Evolutionary conservation across 2,113 vertebrate species (phyloP).

Genomic region (Nymphicus hollandicus): DNA sequence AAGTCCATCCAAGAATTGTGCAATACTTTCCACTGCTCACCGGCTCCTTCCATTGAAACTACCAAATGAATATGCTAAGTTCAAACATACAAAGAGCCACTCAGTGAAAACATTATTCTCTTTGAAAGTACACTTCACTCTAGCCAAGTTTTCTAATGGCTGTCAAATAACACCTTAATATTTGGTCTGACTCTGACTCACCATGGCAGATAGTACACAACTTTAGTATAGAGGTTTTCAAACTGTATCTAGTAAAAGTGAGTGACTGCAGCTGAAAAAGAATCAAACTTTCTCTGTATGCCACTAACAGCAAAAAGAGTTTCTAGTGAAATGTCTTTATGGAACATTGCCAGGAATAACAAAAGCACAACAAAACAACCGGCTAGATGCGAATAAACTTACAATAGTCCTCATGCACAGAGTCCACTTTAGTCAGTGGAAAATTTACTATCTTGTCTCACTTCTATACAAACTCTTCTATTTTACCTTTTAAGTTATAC

Average conservation of each 20-base stretch:
- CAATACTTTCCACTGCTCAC: not conserved
- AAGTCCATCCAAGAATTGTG: not conserved
- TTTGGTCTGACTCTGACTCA: not conserved
- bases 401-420: not conserved
- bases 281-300: not conserved
- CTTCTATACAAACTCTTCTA: not conserved
- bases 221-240: not conserved
- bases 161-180: not conserved
- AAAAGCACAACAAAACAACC: not conserved
- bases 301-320: not conserved
- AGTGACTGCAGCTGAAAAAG: not conserved
- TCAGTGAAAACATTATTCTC: not conserved
- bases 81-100: not conserved
- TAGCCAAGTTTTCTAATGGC: not conserved
- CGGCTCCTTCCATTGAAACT: not conserved
- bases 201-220: not conserved
- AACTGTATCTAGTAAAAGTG: not conserved
- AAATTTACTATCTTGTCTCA: not conserved
- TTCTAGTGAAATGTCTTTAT: not conserved
- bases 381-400: not conserved
- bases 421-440: not conserved
- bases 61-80: not conserved
- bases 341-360: not conserved
- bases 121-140: not conserved
- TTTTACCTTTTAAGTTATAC: not conserved